These are phyloP conservation scores for Barnardius zonarius DNA, from an alignment of 2,113 vertebrate species.

Conservation along the genomic window DNA sequence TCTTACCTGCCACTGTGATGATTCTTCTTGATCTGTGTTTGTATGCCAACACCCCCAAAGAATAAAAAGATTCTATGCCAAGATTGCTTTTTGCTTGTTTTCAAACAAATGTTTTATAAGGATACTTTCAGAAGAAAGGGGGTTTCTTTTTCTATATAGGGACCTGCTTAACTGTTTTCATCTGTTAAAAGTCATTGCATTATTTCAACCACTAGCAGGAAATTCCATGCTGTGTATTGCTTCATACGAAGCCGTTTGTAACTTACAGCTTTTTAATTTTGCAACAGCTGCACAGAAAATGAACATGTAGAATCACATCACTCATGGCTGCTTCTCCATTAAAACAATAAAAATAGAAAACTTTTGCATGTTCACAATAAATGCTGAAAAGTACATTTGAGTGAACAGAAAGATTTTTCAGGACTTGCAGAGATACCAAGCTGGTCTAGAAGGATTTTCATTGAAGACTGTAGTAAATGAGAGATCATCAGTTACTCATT, in stretches of 20 bases:
- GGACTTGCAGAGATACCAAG: not conserved
- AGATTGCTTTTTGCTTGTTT: not conserved
- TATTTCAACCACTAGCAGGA: constrained; percentile 45
- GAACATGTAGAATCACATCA: constrained; percentile 30
- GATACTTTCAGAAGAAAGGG: not conserved
- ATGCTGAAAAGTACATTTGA: not conserved
- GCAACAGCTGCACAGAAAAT: constrained; percentile 37
- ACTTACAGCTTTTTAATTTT: constrained; percentile 61
- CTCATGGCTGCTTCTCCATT: constrained; percentile 23
- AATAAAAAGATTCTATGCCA: not conserved
- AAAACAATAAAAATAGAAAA: constrained; percentile 29
- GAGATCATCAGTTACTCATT: not conserved
- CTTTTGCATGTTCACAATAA: not conserved
- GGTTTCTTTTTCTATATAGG: not conserved
- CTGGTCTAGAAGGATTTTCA: not conserved
- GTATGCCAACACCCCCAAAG: not conserved
- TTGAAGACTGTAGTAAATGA: not conserved
- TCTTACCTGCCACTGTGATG: constrained; percentile 23
- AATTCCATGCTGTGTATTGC: constrained; percentile 16
- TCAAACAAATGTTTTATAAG: not conserved
- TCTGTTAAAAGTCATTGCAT: constrained; percentile 42
- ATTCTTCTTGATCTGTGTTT: not conserved
- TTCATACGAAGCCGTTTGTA: constrained; percentile 47
- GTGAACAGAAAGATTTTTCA: not conserved
- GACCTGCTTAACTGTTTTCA: constrained; percentile 29